Evolutionary conservation across 2,113 vertebrate genomes (phyloP), one percentile per base, ranked within the genome.

Genomic region (Cygnus buccinator): DNA sequence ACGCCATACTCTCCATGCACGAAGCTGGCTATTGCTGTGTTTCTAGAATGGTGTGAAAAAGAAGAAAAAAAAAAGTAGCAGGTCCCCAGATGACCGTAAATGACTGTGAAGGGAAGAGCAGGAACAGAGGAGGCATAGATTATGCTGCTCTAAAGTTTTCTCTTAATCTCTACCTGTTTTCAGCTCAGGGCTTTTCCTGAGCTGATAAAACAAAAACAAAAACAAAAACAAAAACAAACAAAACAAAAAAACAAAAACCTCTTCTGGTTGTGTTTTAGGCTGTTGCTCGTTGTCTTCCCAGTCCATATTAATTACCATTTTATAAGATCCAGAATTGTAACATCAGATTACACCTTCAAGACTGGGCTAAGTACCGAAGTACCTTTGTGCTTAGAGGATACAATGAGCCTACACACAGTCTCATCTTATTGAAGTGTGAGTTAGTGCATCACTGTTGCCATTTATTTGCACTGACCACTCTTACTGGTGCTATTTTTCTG

Each of bases 111-210:
- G 82, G 85, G 59, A 88, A 93, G 92, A 90, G 41, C 22, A 11
- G 41, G 55, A 96, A 19, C 90, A 88, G 67, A 86, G 63, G 71
- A 80, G 83, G 87, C 72, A 43, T 9, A 73, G 93, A 77, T 92
- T 71, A 41, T 77, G n/a, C 50, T 84, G 85, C 76, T 89, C 61
- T 55, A n/a, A 57, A 66, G 54, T 62, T 44, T 88, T 80, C 31
- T 70, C 65, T 93, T 77, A 86, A 89, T 76, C 75, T 62, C 41
- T n/a, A 37, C n/a, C 37, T 63, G 62, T 86, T 93, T 94, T 84
- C 65, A 84, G 28, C 67, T 50, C 19, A 25, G 72, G 16, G 37
- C 13, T 54, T 77, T 93, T 79, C 41, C 65, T 0, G 35, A 50
- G 48, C 48, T 50, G 52, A 35, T 35, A 35, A 35, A n/a, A n/a